Conservation (phyloP, 2,888 invertebrate species). For the Stenolophus ochropezus region DNA sequence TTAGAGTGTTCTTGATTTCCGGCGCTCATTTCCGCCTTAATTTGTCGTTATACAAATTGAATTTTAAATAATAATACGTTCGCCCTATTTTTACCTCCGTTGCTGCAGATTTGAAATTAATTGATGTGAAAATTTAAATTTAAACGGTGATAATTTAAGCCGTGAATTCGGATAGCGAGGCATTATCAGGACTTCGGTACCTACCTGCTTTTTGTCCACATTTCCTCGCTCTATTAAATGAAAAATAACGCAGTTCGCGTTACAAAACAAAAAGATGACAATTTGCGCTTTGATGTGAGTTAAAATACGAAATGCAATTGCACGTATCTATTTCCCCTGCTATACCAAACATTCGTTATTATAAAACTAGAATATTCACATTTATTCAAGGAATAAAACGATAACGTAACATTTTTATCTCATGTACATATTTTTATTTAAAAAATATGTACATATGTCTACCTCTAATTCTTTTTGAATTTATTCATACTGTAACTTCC, state of each 20-base stretch:
- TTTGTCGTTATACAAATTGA: slow-evolving; percentile 32
- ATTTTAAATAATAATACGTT: slow-evolving; percentile 33
- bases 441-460: too few species aligned
- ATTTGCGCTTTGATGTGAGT: not conserved
- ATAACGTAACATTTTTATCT: too few species aligned
- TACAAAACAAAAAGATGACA: not conserved
- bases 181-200: not conserved
- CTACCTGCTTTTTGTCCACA: not conserved
- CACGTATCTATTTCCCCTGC: not conserved
- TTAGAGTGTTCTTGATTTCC: slow-evolving; percentile 29
- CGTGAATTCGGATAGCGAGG: not conserved
- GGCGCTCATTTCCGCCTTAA: slow-evolving; percentile 2
- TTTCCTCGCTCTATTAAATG: not conserved
- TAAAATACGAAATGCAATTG: not conserved
- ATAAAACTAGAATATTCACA: too few species aligned
- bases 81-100: slow-evolving; percentile 10
- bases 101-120: slow-evolving; percentile 20
- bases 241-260: not conserved
- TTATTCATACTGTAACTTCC: too few species aligned
- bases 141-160: slow-evolving; percentile 8
- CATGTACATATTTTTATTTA: too few species aligned
- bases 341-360: too few species aligned
- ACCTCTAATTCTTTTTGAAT: too few species aligned
- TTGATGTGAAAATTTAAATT: slow-evolving; percentile 29
- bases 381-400: too few species aligned